Evolutionary conservation across 2,888 invertebrate genomes (phyloP).

Genomic region (Hydrotaea diabolus): DNA sequence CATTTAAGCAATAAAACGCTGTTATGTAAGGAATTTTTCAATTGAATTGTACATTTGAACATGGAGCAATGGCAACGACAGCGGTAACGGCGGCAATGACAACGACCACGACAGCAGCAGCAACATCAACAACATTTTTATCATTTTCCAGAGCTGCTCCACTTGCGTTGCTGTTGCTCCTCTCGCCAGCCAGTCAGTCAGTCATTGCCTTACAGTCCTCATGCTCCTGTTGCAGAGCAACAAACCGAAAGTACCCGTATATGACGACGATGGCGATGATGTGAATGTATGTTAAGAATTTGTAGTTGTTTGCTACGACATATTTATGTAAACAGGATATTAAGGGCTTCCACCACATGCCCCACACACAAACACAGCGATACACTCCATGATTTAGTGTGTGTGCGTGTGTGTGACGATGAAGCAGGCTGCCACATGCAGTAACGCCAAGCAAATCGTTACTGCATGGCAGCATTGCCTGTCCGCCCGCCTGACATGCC

Average conservation of each 20-base stretch:
- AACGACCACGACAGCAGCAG: background rate
- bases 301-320: conserved; percentile 47
- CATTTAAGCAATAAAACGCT: conserved; percentile 2
- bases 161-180: background rate
- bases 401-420: background rate
- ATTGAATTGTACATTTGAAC: conserved; percentile 49
- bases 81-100: background rate
- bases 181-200: too few species aligned
- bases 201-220: background rate
- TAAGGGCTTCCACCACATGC: conserved; percentile 41
- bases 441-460: background rate
- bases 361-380: background rate
- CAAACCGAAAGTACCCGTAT: conserved; percentile 18
- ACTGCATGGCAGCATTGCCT: background rate
- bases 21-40: conserved; percentile 50
- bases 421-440: background rate
- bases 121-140: conserved; percentile 38
- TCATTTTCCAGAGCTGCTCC: background rate
- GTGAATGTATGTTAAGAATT: conserved; percentile 44
- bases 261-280: conserved; percentile 19
- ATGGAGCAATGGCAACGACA: conserved; percentile 12
- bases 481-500: too few species aligned
- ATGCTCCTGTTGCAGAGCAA: background rate
- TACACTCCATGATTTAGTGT: background rate
- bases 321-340: conserved; percentile 58